Conservation (phyloP, 2,113 vertebrate genomes). For the Daboia siamensis region DNA sequence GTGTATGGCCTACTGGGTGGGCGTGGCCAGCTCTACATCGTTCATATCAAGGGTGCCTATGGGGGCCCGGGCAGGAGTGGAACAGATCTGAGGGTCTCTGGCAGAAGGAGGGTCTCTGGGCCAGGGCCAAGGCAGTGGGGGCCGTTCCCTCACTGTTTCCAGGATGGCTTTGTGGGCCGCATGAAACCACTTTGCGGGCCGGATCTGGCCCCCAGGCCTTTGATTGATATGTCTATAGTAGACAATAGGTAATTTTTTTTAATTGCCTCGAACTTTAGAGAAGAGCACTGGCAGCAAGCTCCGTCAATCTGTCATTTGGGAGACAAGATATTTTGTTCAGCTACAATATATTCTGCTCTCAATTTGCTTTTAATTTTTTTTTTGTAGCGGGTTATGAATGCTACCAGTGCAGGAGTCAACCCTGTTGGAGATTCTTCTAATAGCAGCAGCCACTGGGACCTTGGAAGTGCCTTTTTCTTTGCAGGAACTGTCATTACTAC, state of each 20-base stretch:
- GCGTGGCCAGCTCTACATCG: too few species aligned
- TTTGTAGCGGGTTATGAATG: conserved; percentile 86
- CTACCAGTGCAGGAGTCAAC: conserved; percentile 90
- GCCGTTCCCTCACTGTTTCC: too few species aligned
- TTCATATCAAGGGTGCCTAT: too few species aligned
- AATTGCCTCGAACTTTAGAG: not conserved
- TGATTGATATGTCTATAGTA: too few species aligned
- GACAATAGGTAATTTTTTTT: not conserved
- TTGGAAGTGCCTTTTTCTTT: conserved; percentile 97
- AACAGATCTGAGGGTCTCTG: too few species aligned
- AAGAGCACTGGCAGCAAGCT: not conserved
- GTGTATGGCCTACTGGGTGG: too few species aligned
- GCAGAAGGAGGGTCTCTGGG: too few species aligned
- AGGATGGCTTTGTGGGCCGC: too few species aligned
- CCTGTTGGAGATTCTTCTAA: conserved; percentile 86
- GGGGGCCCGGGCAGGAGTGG: too few species aligned
- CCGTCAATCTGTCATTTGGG: not conserved
- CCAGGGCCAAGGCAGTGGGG: too few species aligned
- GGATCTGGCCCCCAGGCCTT: too few species aligned
- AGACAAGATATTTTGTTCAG: not conserved
- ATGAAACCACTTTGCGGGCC: too few species aligned
- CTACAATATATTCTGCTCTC: conserved; percentile 1
- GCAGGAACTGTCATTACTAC: conserved; percentile 98
- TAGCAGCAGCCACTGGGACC: conserved; percentile 94
- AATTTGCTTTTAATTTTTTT: conserved; percentile 32